Percentiles rank a stretch among this genome's conserved stretches.
Evolutionary conservation across 92 coral and sea anemone genomes (phyloP).

Genomic region (Heteractis magnifica): DNA sequence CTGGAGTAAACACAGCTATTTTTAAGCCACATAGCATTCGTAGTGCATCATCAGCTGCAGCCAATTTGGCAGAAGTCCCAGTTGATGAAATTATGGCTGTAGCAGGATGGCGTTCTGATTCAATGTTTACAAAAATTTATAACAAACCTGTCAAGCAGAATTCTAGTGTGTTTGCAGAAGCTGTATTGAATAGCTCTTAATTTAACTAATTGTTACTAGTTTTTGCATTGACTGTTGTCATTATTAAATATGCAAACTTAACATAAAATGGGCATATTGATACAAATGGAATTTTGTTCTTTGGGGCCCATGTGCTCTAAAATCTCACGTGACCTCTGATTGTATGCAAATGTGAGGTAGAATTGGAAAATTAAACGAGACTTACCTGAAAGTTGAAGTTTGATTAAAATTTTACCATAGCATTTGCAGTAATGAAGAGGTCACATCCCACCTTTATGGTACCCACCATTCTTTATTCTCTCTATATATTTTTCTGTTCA

Average conservation of each 20-base stretch:
- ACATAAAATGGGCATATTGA: neutral
- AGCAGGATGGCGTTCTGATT: slow-evolving; percentile 61
- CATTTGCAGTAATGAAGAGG: too few relatives aligned
- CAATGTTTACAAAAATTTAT: slow-evolving; percentile 31
- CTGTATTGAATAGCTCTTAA: neutral
- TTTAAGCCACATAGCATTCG: slow-evolving; percentile 62
- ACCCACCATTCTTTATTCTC: too few relatives aligned
- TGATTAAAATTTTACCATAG: too few relatives aligned
- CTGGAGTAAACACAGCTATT: slow-evolving; percentile 43
- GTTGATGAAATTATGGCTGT: slow-evolving; percentile 48
- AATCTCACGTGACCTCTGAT: too few relatives aligned
- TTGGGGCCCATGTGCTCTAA: too few relatives aligned
- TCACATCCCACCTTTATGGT: too few relatives aligned
- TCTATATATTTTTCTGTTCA: too few relatives aligned
- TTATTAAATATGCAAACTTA: neutral
- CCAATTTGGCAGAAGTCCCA: slow-evolving; percentile 49
- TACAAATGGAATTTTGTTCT: too few relatives aligned
- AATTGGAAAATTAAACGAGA: too few relatives aligned
- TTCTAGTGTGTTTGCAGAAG: neutral
- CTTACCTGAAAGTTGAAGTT: too few relatives aligned
- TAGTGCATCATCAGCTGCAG: slow-evolving; percentile 54
- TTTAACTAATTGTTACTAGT: neutral
- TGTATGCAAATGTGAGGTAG: too few relatives aligned
- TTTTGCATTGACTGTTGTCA: neutral
- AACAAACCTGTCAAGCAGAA: neutral